Evolutionary conservation across 2,797 vertebrate genomes (phyloP), one percentile per base, ranked within the genome.

Genomic region (Macropus fuliginosus): DNA sequence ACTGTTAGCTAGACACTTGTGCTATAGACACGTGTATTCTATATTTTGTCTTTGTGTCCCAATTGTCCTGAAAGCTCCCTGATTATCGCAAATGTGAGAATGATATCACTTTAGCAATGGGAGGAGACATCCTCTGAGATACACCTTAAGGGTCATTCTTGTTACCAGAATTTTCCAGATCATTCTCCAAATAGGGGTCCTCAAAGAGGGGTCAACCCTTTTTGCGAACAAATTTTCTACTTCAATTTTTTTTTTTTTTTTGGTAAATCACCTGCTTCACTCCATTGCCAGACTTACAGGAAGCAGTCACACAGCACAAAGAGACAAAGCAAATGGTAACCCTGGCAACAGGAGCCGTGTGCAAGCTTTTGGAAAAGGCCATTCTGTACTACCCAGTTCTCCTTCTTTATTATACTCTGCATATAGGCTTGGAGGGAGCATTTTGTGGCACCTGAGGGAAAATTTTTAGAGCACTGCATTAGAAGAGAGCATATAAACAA

Each of bases 161-260:
- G 40, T 46, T 9, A 46, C 21, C 40, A 87, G 9, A 87, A 46
- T 87, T 87, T 9, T 87, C 40, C 40, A 46, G 9, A 46, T 87
- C 74, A 87, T 91, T 96, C 62, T 57, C 93, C 92, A 92, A 93
- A 55, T 55, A 87, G 28, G 4, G 3, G 90, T 54, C 46, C 50
- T 91, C 24, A 92, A 92, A 52, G 50, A 90, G 0, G 29, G 24
- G 28, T 90, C 56, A 93, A 46, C 90, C 4, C 92, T 90, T 28
- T 54, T 40, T 91, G 62, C 74, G 34, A 92, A 94, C 94, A 54
- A 40, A 54, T 81, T 52, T 50, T 1, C 46, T 92, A 31, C 6
- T 91, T 62, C 81, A 55, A 89, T 56, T 54, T 1, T 57, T 89
- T 59, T 2, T 57, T 66, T 62, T 52, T 52, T 52, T 52, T 52